phyloP scores from a whole-genome alignment of 1,140 invertebrate species.

The Brevipalpus yothersi region DNA sequence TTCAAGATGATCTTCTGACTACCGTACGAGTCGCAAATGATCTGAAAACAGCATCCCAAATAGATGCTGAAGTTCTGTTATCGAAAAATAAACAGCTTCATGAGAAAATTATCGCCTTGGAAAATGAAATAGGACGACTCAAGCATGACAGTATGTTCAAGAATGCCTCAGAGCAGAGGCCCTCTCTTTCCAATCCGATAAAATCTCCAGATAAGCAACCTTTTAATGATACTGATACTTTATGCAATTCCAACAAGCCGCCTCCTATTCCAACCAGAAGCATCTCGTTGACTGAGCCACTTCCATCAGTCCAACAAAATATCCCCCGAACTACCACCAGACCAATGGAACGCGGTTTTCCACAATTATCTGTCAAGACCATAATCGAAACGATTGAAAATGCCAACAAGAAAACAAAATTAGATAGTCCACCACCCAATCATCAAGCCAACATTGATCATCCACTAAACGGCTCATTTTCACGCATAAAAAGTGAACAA shows the following conservation, averaged over 20 bases:
- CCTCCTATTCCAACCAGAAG: neutral
- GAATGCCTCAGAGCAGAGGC: neutral
- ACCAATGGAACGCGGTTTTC: slow-evolving; percentile 1
- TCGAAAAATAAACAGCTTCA: slow-evolving; percentile 54
- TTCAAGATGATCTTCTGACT: slow-evolving; percentile 69
- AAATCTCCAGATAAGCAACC: neutral
- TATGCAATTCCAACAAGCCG: neutral
- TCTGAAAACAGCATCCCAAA: slow-evolving; percentile 38
- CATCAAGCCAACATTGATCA: too few relatives aligned
- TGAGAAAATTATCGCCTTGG: slow-evolving; percentile 44
- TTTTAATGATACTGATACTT: neutral
- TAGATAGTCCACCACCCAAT: too few relatives aligned
- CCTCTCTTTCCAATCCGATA: neutral
- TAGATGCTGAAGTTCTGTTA: slow-evolving; percentile 49
- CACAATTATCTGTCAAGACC: slow-evolving; percentile 53
- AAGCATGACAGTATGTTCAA: slow-evolving; percentile 15
- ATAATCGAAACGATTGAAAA: slow-evolving; percentile 73
- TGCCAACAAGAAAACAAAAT: slow-evolving; percentile 50
- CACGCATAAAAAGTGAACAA: too few relatives aligned
- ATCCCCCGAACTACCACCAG: neutral
- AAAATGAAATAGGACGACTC: slow-evolving; percentile 48
- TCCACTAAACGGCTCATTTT: too few relatives aligned
- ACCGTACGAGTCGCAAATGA: slow-evolving; percentile 83
- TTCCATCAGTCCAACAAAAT: neutral
- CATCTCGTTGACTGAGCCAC: neutral